Conservation (phyloP, 2,797 vertebrate species). For the Polyboroides typus region DNA sequence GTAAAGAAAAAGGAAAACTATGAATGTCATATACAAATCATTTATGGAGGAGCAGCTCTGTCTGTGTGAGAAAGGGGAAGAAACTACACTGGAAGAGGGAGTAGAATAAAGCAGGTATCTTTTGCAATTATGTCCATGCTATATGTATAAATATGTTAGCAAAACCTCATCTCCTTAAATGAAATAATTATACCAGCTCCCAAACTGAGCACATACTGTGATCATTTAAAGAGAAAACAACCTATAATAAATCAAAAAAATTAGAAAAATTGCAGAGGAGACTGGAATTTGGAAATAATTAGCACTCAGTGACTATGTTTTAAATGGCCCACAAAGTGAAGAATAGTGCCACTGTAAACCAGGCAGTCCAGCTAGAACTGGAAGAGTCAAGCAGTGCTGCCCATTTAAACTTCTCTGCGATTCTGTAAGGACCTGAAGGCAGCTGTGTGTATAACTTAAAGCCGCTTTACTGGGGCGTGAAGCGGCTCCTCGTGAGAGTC, state of each 20-base stretch:
- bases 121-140: neutral
- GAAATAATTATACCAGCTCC: neutral
- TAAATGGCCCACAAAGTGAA: neutral
- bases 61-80: neutral
- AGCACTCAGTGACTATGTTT: neutral
- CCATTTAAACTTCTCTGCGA: neutral
- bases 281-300: neutral
- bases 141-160: neutral
- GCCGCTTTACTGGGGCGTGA: accelerated
- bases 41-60: neutral
- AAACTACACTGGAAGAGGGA: neutral
- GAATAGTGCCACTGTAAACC: neutral
- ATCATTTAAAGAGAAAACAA: neutral
- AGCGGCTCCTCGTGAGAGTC: accelerated
- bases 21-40: neutral
- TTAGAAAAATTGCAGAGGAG: neutral
- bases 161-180: neutral
- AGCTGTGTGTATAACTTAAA: neutral
- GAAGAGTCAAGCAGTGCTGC: neutral
- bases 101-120: neutral
- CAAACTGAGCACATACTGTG: neutral
- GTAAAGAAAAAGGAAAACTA: neutral
- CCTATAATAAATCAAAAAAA: neutral
- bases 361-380: neutral
- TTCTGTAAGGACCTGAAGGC: neutral